Evolutionary conservation across 2,888 invertebrate genomes (phyloP), one percentile per base, ranked within the genome.

Genomic region (Nomada fucata): DNA sequence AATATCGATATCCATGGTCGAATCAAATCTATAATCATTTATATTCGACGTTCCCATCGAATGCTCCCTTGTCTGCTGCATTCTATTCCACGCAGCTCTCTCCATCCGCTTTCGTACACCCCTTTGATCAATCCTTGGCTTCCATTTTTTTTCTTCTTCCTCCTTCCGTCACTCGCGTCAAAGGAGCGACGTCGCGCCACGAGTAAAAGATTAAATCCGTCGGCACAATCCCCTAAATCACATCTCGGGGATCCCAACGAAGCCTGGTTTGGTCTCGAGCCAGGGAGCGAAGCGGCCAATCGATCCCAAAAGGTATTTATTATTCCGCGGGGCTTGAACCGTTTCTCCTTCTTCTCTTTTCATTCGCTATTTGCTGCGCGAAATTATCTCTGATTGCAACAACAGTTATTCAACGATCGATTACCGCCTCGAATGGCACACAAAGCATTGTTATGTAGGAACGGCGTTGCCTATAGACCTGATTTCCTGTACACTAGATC

Each of bases 401-500:
- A 79, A 83, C 75, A 59, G 76, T 76, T 68, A 70, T 82, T 77
- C 77, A 63, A 73, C 74, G 75, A 82, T 86, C 79, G 69, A 77
- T 86, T 63, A 67, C 67, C 47, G 68, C 52, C 47, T 60, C 59
- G 65, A 23, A 57, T n/a, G 61, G 69, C 55, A 65, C 74, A 78
- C 74, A 71, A 79, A 81, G 81, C 82, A 79, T 86, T 71, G 86
- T 87, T 81, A 78, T 50, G 77, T 78, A 76, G 59, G 59, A 79
- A 73, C 76, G 69, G 69, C 74, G 50, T 79, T 75, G 77, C 69
- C 81, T 44, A 71, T 81, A 68, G 84, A 69, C 78, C 76, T 76
- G 74, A 73, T 81, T 82, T 82, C 82, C 84, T 83, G 84, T 77
- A 79, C 78, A 67, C 79, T 73, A 67, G 78, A 79, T 87, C 78